Evolutionary conservation across 2,888 invertebrate genomes (phyloP), one percentile per base, ranked within the genome.

Genomic region (Synergus gifuensis): DNA sequence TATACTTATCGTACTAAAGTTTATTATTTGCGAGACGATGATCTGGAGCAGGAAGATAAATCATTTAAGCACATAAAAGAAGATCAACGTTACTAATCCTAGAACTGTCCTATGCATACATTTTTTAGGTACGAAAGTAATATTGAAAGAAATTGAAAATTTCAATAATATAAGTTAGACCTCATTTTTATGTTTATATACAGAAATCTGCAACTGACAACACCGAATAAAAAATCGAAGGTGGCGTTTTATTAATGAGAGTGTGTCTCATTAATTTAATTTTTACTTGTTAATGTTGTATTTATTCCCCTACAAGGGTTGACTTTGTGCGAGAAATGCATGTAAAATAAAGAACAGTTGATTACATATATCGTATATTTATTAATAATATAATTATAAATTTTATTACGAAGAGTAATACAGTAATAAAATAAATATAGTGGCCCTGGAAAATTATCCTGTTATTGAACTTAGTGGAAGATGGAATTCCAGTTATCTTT

Each of bases 1-100:
- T 87, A 88, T 60, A 84, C 86, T 12, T 91, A 92, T 77, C 89
- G 88, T 12, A 91, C 87, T 78, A 89, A 90, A 76, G 77, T 91
- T 73, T 92, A 91, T 77, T 91, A 88, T 76, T 44, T 89, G 49
- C 86, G 88, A 67, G 83, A 88, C 11, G 88, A 86, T 0, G 81
- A 82, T 0, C 58, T 81, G 9, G 83, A 86, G 0, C 78, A 83
- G 5, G 86, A 86, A 16, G 79, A 76, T 7, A 63, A 40, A 44
- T 22, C 78, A 54, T 79, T 76, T 9, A 84, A 87, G 18, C 79
- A 85, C 14, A 80, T 83, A 7, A 63, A 84, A 0, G 84, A 87
- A 46, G 63, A 81, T 40, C 83, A 81, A 46, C 82, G 82, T 73
- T 85, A 83, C 18, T 87, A 82, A 7, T 18, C 54, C 58, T 14